Evolutionary conservation across 2,113 vertebrate genomes (phyloP).

Genomic region (Lophotis ruficrista): DNA sequence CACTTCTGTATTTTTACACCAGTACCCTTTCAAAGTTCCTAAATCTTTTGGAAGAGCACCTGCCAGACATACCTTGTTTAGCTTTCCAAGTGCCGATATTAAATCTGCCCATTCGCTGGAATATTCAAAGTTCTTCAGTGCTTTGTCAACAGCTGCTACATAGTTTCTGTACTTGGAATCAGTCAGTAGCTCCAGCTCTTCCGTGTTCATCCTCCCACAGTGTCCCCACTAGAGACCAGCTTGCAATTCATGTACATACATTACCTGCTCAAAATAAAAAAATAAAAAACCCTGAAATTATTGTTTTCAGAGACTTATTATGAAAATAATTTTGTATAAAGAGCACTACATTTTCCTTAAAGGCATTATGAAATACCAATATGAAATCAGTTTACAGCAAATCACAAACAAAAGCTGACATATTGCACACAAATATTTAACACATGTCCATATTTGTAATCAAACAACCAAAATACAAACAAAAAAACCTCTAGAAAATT

Average conservation of each 20-base stretch:
- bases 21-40: not conserved
- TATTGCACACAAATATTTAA: not conserved
- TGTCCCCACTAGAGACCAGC: slow-evolving; percentile 78
- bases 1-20: not conserved
- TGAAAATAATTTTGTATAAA: not conserved
- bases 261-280: slow-evolving; percentile 76
- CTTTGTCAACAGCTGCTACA: slow-evolving; percentile 97
- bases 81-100: slow-evolving; percentile 96
- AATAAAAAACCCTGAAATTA: not conserved
- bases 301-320: not conserved
- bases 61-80: slow-evolving; percentile 89
- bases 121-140: slow-evolving; percentile 98
- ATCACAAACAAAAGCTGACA: not conserved
- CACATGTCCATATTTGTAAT: not conserved
- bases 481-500: not conserved
- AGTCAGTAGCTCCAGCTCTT: slow-evolving; percentile 95
- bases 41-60: not conserved
- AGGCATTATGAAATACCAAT: not conserved
- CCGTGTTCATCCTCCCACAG: slow-evolving; percentile 96
- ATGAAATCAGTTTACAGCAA: not conserved
- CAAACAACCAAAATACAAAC: not conserved
- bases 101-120: slow-evolving; percentile 99
- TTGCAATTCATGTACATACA: slow-evolving; percentile 82
- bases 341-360: not conserved
- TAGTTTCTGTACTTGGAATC: slow-evolving; percentile 99